phyloP scores from a whole-genome alignment of 2,113 vertebrate genomes.

The Malurus melanocephalus region DNA sequence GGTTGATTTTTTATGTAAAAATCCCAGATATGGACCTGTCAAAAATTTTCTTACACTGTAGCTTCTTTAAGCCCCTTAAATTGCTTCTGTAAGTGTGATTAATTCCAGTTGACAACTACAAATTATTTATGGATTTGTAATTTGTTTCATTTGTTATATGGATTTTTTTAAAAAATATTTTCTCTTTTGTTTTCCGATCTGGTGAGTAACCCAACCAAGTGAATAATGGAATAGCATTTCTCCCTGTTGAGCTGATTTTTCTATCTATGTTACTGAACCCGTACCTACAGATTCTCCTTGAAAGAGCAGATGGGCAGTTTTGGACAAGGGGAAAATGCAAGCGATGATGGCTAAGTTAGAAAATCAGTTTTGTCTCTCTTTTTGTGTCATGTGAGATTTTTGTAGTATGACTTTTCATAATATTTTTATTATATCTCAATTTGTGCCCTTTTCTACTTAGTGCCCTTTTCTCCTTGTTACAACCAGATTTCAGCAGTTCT shows the following conservation, averaged over 20 bases:
- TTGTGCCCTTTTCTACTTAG: background rate
- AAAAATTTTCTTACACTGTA: constrained; percentile 36
- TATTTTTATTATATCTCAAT: background rate
- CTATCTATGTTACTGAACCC: background rate
- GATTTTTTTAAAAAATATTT: background rate
- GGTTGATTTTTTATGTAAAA: constrained; percentile 63
- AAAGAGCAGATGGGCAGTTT: background rate
- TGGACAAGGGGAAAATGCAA: background rate
- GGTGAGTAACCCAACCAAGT: background rate
- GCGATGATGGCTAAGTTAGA: background rate
- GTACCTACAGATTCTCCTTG: background rate
- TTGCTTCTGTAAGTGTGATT: background rate
- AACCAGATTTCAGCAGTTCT: background rate
- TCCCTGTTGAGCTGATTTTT: background rate
- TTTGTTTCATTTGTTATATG: background rate
- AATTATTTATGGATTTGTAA: background rate
- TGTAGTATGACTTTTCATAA: background rate
- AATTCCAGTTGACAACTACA: background rate
- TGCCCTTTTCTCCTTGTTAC: accelerated
- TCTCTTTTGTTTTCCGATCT: background rate
- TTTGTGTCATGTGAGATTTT: background rate
- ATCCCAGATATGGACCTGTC: constrained; percentile 37
- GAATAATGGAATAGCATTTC: background rate
- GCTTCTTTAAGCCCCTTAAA: constrained; percentile 22
- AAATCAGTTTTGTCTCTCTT: background rate